Evolutionary conservation across 2,113 vertebrate genomes (phyloP).

Genomic region (Hassar affinis): DNA sequence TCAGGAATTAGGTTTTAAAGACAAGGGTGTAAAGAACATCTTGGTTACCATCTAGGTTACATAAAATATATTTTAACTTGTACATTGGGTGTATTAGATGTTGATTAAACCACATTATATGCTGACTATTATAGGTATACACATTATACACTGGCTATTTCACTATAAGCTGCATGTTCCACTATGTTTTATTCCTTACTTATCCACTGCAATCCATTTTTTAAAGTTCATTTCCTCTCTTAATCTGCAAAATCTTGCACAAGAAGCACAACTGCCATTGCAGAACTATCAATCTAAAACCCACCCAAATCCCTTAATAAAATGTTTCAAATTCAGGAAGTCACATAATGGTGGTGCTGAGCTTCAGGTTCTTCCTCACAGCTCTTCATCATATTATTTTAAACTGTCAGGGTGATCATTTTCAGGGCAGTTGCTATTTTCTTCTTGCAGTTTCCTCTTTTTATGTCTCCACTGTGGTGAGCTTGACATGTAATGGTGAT

Average conservation of each 20-base stretch:
- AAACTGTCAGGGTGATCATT: constrained; percentile 46
- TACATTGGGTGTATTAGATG: not conserved
- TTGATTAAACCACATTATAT: not conserved
- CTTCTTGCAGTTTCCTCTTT: constrained; percentile 38
- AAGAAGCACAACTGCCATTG: constrained; percentile 41
- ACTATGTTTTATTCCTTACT: not conserved
- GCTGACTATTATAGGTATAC: not conserved
- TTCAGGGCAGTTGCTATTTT: constrained; percentile 40
- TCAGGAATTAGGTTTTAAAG: not conserved
- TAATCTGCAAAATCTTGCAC: constrained; percentile 31
- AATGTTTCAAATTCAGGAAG: constrained; percentile 47
- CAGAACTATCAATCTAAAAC: constrained; percentile 44
- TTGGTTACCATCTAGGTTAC: too few species aligned
- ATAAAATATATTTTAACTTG: too few species aligned
- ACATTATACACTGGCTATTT: not conserved
- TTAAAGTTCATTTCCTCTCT: constrained; percentile 16
- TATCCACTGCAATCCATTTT: not conserved
- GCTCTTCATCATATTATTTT: constrained; percentile 47
- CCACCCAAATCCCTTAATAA: constrained; percentile 44
- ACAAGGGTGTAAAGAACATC: not conserved
- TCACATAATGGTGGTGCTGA: constrained; percentile 34
- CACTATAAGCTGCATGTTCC: not conserved
- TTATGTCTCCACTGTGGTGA: constrained; percentile 41
- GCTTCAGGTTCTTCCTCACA: constrained; percentile 31
- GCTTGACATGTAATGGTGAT: constrained; percentile 54